These are phyloP conservation scores for Ethmia dodecea DNA, from an alignment of 2,888 invertebrate species.

Conservation along the genomic window DNA sequence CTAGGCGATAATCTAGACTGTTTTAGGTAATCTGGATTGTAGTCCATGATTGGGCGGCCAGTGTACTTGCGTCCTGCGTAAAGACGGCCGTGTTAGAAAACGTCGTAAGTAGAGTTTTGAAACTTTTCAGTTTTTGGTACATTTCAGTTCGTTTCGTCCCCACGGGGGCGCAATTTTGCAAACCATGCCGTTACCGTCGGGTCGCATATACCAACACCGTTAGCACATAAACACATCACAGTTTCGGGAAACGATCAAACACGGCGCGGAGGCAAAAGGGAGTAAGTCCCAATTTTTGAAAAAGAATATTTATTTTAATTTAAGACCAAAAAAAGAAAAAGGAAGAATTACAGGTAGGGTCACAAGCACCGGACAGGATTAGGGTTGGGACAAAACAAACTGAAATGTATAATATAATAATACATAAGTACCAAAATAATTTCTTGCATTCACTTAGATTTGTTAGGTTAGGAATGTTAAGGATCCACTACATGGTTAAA, in stretches of 20 bases:
- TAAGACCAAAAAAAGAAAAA: conserved; percentile 24
- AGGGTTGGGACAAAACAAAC: conserved; percentile 64
- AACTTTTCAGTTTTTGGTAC: conserved; percentile 37
- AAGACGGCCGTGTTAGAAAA: no score
- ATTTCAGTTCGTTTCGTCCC: conserved; percentile 73
- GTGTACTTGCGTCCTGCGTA: conserved; percentile 59
- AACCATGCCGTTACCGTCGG: conserved; percentile 47
- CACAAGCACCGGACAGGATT: conserved; percentile 52
- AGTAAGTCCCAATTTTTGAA: conserved; percentile 8
- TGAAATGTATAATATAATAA: conserved; percentile 70
- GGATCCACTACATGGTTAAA: conserved; percentile 36
- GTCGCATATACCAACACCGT: conserved; percentile 45
- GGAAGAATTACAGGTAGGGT: conserved; percentile 38
- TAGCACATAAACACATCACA: conserved; percentile 60
- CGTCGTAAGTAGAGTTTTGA: conserved; percentile 13
- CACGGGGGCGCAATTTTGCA: conserved; percentile 35
- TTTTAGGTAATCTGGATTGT: conserved; percentile 61
- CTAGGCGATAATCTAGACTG: conserved; percentile 56
- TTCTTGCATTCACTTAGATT: conserved; percentile 47
- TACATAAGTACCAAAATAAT: conserved; percentile 60
- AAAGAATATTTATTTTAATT: not conserved
- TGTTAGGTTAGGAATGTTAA: conserved; percentile 59
- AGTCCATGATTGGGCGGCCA: conserved; percentile 66
- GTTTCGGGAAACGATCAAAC: conserved; percentile 25
- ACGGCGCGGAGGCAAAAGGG: conserved; percentile 21